Percentiles rank a stretch among this genome's conserved stretches.
Evolutionary conservation across 92 coral and sea anemone species (phyloP).

Genomic region (Montipora capitata): DNA sequence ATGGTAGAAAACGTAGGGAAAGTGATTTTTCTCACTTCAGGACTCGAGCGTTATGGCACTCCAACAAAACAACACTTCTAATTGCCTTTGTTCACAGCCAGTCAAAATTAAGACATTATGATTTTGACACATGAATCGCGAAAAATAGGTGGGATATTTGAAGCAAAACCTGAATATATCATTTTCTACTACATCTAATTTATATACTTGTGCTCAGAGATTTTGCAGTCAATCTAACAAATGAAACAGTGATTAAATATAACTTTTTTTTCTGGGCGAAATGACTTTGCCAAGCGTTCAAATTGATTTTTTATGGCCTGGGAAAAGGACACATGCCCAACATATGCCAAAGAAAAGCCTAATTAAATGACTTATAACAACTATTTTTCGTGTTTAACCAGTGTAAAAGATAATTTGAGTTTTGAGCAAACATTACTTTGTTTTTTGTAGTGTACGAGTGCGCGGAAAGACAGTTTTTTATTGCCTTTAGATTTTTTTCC

Average conservation of each 20-base stretch:
- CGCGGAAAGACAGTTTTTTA: conserved; percentile 51
- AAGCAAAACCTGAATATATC: not conserved
- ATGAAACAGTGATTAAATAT: not conserved
- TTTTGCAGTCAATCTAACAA: not conserved
- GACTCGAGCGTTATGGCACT: conserved; percentile 15
- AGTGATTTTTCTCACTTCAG: conserved; percentile 31
- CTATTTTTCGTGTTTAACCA: conserved; percentile 93
- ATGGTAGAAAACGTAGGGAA: conserved; percentile 3
- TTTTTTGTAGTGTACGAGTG: conserved; percentile 59
- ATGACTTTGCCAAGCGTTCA: conserved; percentile 54
- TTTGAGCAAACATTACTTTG: conserved; percentile 81
- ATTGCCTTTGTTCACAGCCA: conserved; percentile 48
- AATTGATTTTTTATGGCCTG: conserved; percentile 69
- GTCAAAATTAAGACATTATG: conserved; percentile 59
- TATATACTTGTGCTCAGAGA: not conserved
- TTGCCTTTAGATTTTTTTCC: conserved; percentile 33
- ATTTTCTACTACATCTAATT: not conserved
- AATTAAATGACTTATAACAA: conserved; percentile 75
- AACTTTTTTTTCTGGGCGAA: conserved; percentile 7
- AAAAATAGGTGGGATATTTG: conserved; percentile 28
- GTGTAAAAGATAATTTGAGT: conserved; percentile 84
- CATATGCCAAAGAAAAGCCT: conserved; percentile 82
- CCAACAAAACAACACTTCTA: conserved; percentile 53
- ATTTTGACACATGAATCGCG: conserved; percentile 29
- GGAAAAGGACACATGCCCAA: conserved; percentile 87